phyloP scores from a whole-genome alignment of 2,797 vertebrate species.

The Potorous gilbertii region DNA sequence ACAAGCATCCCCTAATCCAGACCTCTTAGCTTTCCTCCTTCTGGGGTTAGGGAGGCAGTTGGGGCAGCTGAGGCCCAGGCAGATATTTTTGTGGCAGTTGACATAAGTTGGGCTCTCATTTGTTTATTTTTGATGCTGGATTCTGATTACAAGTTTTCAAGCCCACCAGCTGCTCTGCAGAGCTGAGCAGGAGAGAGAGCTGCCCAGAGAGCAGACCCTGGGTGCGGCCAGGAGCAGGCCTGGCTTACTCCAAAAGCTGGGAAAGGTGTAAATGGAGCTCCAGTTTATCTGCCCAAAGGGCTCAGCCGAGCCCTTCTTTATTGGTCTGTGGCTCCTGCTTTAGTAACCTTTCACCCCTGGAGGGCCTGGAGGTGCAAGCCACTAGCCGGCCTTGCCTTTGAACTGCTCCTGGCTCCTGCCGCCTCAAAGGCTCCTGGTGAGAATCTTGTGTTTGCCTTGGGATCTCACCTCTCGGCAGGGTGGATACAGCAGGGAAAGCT shows the following conservation, averaged over 20 bases:
- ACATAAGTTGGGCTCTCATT: constrained; percentile 80
- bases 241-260: constrained; percentile 78
- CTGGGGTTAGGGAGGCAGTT: constrained; percentile 76
- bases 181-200: constrained; percentile 67
- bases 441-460: constrained; percentile 86
- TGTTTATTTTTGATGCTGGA: constrained; percentile 84
- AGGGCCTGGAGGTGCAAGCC: constrained; percentile 84
- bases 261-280: constrained; percentile 84
- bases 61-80: constrained; percentile 78
- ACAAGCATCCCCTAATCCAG: constrained; percentile 80
- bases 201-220: constrained; percentile 71
- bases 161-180: constrained; percentile 70
- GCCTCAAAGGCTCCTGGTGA: constrained; percentile 85
- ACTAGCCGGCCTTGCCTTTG: constrained; percentile 87
- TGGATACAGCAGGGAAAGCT: constrained; percentile 84
- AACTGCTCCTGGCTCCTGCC: constrained; percentile 87
- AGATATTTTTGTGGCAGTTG: constrained; percentile 80
- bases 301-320: constrained; percentile 87
- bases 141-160: constrained; percentile 83
- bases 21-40: constrained; percentile 73
- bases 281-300: constrained; percentile 83
- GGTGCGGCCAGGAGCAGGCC: constrained; percentile 76
- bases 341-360: constrained; percentile 89
- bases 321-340: constrained; percentile 90
- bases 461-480: constrained; percentile 85